Conservation (phyloP, 2,888 invertebrate genomes). For the Ormia ochracea region DNA sequence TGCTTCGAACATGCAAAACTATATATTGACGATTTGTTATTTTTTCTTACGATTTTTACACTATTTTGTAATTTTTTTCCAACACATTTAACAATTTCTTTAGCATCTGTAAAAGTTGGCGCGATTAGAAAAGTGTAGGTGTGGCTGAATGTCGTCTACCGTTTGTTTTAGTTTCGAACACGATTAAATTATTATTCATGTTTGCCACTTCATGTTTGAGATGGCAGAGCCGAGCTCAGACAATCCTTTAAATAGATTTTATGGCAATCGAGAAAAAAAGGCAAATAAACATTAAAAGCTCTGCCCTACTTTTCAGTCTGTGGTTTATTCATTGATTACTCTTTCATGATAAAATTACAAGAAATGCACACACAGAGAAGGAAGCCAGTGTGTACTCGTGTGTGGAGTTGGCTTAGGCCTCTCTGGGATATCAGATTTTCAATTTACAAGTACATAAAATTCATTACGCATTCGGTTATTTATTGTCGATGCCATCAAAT, state of each 20-base stretch:
- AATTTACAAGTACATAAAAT: conserved; percentile 29
- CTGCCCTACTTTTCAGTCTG: conserved; percentile 45
- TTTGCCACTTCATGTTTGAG: conserved; percentile 36
- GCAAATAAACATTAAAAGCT: neutral
- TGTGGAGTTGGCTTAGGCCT: neutral
- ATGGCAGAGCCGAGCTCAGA: conserved; percentile 20
- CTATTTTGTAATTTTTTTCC: conserved; percentile 42
- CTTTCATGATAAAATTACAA: conserved; percentile 36
- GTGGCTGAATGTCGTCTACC: conserved; percentile 61
- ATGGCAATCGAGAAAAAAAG: conserved; percentile 9
- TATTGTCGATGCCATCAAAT: no score
- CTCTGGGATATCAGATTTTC: conserved; percentile 2
- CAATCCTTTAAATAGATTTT: conserved; percentile 56
- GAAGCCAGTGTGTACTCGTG: neutral
- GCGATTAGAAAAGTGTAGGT: conserved; percentile 53
- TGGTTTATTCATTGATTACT: conserved; percentile 48
- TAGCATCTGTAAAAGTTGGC: neutral
- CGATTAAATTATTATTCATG: conserved; percentile 52
- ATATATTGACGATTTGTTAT: conserved; percentile 46
- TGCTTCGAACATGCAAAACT: conserved; percentile 22
- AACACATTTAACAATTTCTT: neutral
- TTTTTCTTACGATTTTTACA: conserved; percentile 20
- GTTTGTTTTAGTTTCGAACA: conserved; percentile 37
- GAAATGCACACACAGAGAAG: conserved; percentile 2
- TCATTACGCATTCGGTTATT: conserved; percentile 50